phyloP scores from a whole-genome alignment of 1,140 invertebrate species.

The Ceratina australensis region DNA sequence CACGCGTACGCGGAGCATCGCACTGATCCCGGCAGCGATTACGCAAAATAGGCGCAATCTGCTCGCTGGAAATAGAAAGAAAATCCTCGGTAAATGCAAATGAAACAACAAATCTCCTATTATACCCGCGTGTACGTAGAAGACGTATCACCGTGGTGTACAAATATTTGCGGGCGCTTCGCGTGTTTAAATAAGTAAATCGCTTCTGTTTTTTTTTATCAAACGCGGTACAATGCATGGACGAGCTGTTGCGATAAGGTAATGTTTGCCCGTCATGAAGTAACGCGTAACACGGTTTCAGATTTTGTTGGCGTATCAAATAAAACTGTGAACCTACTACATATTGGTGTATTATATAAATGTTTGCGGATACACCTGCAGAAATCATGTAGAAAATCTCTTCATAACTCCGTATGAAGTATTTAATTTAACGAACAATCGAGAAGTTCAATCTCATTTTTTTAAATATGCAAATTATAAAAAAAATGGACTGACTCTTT shows the following conservation, averaged over 20 bases:
- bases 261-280: too few relatives aligned
- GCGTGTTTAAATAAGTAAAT: not conserved
- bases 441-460: too few relatives aligned
- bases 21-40: not conserved
- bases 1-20: not conserved
- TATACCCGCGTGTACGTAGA: not conserved
- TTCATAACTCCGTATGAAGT: too few relatives aligned
- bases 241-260: not conserved
- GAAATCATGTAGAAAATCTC: too few relatives aligned
- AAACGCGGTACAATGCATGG: not conserved
- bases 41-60: not conserved
- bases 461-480: too few relatives aligned
- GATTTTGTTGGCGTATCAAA: not conserved
- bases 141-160: not conserved
- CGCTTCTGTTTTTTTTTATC: not conserved
- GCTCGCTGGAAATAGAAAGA: not conserved
- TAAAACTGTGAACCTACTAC: not conserved
- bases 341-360: too few relatives aligned
- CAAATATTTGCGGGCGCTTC: not conserved
- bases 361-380: too few relatives aligned
- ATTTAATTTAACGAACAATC: too few relatives aligned
- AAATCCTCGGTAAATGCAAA: not conserved
- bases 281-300: not conserved
- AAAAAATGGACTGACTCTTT: constrained; percentile 10
- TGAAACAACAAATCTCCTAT: not conserved